phyloP scores from a whole-genome alignment of 1,140 invertebrate genomes.

The Penaeus vannamei region DNA sequence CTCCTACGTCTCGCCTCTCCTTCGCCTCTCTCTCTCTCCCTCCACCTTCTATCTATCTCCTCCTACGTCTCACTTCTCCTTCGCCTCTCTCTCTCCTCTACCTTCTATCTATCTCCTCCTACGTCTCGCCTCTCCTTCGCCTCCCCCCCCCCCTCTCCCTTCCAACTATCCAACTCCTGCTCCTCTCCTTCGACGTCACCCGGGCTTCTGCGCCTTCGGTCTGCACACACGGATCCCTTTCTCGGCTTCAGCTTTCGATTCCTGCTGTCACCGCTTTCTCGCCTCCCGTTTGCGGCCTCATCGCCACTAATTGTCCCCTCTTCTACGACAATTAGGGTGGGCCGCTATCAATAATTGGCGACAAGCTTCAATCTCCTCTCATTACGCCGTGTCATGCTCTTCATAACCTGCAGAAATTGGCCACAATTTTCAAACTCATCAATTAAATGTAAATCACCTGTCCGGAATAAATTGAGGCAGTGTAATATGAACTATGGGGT shows the following conservation, averaged over 20 bases:
- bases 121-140: neutral
- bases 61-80: neutral
- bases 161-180: neutral
- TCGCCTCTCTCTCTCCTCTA: neutral
- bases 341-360: conserved; percentile 33
- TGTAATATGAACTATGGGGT: neutral
- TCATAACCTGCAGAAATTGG: neutral
- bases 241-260: neutral
- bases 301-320: conserved; percentile 48
- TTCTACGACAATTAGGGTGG: conserved; percentile 38
- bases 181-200: no score
- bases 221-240: no score
- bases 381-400: conserved; percentile 30
- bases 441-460: conserved; percentile 22
- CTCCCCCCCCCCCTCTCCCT: no score
- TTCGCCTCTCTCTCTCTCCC: neutral
- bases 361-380: conserved; percentile 43
- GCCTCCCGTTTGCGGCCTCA: neutral
- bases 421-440: conserved; percentile 25
- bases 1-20: no score
- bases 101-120: no score
- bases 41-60: neutral
- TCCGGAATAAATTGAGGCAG: conserved; percentile 7
- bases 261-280: neutral
- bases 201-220: no score